Evolutionary conservation across 2,888 invertebrate species (phyloP).

Genomic region (Tachina lurida): DNA sequence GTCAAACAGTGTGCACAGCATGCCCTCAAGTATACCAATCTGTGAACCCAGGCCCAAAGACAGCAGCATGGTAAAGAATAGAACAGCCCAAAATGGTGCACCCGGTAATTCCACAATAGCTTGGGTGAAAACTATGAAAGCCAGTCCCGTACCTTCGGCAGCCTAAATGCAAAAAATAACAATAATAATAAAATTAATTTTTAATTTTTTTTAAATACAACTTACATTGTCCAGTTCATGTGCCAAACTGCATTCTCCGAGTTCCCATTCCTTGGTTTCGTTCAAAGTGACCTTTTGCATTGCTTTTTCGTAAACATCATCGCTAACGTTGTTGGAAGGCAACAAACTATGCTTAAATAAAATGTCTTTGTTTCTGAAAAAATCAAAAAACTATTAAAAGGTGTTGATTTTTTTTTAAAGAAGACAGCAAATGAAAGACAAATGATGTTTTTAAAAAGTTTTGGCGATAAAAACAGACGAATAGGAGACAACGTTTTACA

Average conservation of each 20-base stretch:
- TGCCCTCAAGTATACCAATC: conserved; percentile 97
- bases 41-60: conserved; percentile 97
- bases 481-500: not conserved
- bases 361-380: conserved; percentile 83
- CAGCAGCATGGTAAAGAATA: conserved; percentile 97
- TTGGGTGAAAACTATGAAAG: conserved; percentile 98
- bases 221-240: conserved; percentile 89
- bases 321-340: conserved; percentile 83
- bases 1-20: conserved; percentile 97
- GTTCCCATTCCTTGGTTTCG: conserved; percentile 81
- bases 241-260: conserved; percentile 88
- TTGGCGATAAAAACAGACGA: not conserved
- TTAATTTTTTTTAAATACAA: conserved; percentile 9
- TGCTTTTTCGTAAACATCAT: conserved; percentile 84
- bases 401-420: conserved; percentile 52
- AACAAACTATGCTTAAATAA: conserved; percentile 80
- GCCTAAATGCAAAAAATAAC: conserved; percentile 85
- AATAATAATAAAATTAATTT: not conserved
- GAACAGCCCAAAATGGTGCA: conserved; percentile 97
- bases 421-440: conserved; percentile 33
- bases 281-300: conserved; percentile 80
- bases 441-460: conserved; percentile 12
- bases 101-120: conserved; percentile 97
- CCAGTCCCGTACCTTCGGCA: conserved; percentile 97
- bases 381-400: conserved; percentile 59